Evolutionary conservation across 2,888 invertebrate genomes (phyloP), one percentile per base, ranked within the genome.

Genomic region (Notocelia uddmanniana): DNA sequence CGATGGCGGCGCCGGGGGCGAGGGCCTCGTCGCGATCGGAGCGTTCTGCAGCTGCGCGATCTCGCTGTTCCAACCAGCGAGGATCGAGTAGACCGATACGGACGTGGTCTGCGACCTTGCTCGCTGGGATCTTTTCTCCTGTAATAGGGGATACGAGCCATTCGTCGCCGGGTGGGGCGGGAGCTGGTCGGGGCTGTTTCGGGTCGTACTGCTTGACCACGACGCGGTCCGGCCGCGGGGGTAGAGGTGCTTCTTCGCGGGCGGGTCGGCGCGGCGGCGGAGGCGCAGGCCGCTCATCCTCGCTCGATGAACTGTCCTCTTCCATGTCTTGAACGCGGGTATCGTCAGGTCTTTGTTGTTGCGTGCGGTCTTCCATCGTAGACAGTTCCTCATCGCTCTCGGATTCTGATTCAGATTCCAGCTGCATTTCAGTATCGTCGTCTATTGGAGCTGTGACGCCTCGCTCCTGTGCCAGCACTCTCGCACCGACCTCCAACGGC

Each of bases 181-280:
- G 94, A 26, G 95, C 95, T 23, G 96, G 95, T 0, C 95, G 91
- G 0, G 94, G 93, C 3, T 89, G 88, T 77, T 95, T 99, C 0
- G 99, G 99, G 95, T 99, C 98, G 87, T 99, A 99, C 86, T 98
- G 98, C 88, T 98, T 98, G 73, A 99, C 98, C 54, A 99, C 95
- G 31, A 99, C 98, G 84, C 98, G 97, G 85, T 98, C 99, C 21
- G 97, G 96, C 0, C 96, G 96, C 21, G 98, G 98, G 8, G 98
- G 98, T 76, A 98, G 85, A 45, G 97, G 97, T 0, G 97, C 96
- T 55, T 89, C 90, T 23, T 92, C 95, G 76, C 86, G 91, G 0
- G 80, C 78, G 75, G 78, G 77, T 75, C 88, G 85, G n/a, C 94
- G 93, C 77, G 78, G 85, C 79, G 72, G 86, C 6, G 69, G 64